Percentiles rank a stretch among this genome's conserved stretches.
Evolutionary conservation across 2,888 invertebrate species (phyloP).

Genomic region (Luperina nickerlii): DNA sequence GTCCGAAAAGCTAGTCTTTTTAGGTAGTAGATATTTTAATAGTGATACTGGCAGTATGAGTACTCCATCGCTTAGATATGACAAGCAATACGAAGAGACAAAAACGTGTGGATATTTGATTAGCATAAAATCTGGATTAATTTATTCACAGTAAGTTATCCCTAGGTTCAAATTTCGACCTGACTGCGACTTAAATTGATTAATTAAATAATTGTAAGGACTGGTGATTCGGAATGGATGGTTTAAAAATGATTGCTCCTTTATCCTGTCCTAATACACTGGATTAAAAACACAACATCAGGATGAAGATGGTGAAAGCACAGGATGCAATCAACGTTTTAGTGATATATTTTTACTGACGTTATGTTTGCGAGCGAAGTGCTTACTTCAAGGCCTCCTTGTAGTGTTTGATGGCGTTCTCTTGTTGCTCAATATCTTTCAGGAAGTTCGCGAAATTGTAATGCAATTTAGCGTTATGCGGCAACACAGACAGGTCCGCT

Average conservation of each 20-base stretch:
- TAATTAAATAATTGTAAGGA: not conserved
- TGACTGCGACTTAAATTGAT: not conserved
- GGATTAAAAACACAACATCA: not conserved
- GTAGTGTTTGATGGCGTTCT: conserved; percentile 94
- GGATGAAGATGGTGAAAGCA: not conserved
- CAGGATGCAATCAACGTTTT: not conserved
- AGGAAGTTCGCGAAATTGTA: conserved; percentile 97
- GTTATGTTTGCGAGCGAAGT: not conserved
- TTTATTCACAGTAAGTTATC: not conserved
- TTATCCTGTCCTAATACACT: no score
- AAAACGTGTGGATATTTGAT: not conserved
- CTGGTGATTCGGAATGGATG: not conserved
- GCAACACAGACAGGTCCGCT: conserved; percentile 94
- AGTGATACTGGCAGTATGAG: not conserved
- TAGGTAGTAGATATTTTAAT: not conserved
- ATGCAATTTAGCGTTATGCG: conserved; percentile 97
- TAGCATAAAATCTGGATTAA: not conserved
- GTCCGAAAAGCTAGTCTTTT: not conserved
- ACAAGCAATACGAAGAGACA: not conserved
- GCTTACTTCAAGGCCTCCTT: conserved; percentile 94
- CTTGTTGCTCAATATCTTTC: conserved; percentile 93
- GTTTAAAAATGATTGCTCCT: no score
- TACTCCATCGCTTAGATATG: not conserved
- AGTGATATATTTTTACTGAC: not conserved
- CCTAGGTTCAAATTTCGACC: no score